Conservation (phyloP, 2,888 invertebrate genomes). For the Coelopa pilipes region DNA sequence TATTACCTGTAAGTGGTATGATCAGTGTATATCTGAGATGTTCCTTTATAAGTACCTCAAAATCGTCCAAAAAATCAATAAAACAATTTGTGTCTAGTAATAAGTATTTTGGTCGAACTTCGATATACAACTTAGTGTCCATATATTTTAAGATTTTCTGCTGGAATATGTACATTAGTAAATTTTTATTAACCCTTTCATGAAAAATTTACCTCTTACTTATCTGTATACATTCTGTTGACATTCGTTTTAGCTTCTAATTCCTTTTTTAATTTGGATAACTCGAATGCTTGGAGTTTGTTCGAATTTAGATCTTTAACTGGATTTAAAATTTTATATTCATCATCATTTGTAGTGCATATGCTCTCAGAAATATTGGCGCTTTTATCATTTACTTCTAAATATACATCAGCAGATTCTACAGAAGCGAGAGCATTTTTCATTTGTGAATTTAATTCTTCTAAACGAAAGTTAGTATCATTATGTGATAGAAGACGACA, state of each 20-base stretch:
- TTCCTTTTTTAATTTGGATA: slow-evolving; percentile 76
- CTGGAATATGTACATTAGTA: slow-evolving; percentile 41
- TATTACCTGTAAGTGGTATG: slow-evolving; percentile 92
- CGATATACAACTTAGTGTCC: slow-evolving; percentile 81
- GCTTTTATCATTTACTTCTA: slow-evolving; percentile 41
- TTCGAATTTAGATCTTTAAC: too few species aligned
- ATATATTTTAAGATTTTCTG: slow-evolving; percentile 82
- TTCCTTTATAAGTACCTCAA: slow-evolving; percentile 80
- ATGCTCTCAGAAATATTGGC: slow-evolving; percentile 44
- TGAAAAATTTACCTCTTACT: slow-evolving; percentile 70
- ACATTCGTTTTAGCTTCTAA: slow-evolving; percentile 71
- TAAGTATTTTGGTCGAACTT: slow-evolving; percentile 89
- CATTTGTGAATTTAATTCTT: slow-evolving; percentile 56
- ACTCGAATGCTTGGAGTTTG: slow-evolving; percentile 67
- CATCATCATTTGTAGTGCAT: too few species aligned
- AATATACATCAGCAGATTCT: slow-evolving; percentile 12
- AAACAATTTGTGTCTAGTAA: slow-evolving; percentile 98
- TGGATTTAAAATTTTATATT: too few species aligned
- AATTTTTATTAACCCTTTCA: background rate
- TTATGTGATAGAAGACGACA: slow-evolving; percentile 43
- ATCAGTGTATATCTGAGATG: slow-evolving; percentile 70
- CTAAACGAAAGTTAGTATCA: slow-evolving; percentile 52
- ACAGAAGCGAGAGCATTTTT: slow-evolving; percentile 43
- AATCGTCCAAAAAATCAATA: slow-evolving; percentile 87
- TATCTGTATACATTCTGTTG: slow-evolving; percentile 74